Conservation (phyloP, 2,888 invertebrate species). For the Caenorhabditis sinica region DNA sequence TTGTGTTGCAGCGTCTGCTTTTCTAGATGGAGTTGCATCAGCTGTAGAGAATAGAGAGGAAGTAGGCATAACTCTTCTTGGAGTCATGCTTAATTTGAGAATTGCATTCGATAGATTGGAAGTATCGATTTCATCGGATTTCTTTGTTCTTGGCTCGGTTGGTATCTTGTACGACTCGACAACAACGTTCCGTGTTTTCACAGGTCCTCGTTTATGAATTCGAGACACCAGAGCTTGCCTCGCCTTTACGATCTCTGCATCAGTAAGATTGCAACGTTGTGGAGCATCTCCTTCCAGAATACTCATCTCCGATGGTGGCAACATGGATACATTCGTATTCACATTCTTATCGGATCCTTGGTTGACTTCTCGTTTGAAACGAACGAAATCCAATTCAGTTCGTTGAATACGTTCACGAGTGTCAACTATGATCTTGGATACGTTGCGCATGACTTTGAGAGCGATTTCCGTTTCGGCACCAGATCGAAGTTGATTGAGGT, state of each 20-base stretch:
- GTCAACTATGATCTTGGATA: constrained; percentile 54
- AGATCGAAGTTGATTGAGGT: constrained; percentile 32
- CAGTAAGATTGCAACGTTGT: constrained; percentile 11
- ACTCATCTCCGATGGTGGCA: constrained; percentile 16
- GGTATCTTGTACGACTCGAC: constrained; percentile 28
- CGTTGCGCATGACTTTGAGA: constrained; percentile 65
- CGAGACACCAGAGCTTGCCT: constrained; percentile 28
- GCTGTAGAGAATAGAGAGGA: constrained; percentile 15
- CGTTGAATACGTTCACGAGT: constrained; percentile 53
- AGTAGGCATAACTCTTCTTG: constrained; percentile 35
- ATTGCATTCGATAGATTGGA: constrained; percentile 58
- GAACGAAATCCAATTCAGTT: constrained; percentile 50
- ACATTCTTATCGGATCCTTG: background rate
- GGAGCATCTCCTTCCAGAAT: constrained; percentile 37
- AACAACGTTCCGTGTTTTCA: constrained; percentile 39
- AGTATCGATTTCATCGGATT: constrained; percentile 35
- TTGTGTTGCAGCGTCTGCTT: constrained; percentile 60
- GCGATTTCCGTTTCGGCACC: constrained; percentile 50
- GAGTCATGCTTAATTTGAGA: constrained; percentile 61
- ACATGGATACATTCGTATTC: background rate
- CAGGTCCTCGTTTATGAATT: constrained; percentile 44
- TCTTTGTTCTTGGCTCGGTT: background rate
- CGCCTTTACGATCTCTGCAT: constrained; percentile 41
- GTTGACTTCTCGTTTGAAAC: constrained; percentile 26
- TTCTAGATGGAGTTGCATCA: background rate